Conservation (phyloP, 2,797 vertebrate genomes). For the Alfaro cultratus region DNA sequence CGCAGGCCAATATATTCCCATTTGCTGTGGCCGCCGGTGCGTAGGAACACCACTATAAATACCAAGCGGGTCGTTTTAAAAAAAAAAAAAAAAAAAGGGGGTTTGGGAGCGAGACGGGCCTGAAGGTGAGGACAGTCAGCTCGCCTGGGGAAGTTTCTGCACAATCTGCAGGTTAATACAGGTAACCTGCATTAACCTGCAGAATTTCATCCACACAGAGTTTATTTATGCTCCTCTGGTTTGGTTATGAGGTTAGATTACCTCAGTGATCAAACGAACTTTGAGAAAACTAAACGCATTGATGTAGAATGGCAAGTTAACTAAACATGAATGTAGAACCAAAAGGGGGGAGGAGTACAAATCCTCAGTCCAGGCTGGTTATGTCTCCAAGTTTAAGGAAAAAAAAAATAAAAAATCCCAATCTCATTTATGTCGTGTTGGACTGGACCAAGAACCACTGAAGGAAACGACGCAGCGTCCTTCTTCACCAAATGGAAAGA, state of each 20-base stretch:
- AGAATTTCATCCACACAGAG: background rate
- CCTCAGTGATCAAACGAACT: too few relatives aligned
- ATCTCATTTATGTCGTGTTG: background rate
- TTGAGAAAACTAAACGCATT: background rate
- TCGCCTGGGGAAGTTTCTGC: conserved; percentile 6
- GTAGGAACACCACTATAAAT: conserved; percentile 47
- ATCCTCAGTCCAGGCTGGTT: background rate
- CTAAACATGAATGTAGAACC: background rate
- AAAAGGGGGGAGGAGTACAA: background rate
- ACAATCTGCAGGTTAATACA: too few relatives aligned
- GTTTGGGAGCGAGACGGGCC: background rate
- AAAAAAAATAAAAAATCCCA: background rate
- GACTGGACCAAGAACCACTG: too few relatives aligned
- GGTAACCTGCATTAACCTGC: background rate
- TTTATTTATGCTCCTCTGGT: background rate
- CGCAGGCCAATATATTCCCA: conserved; percentile 48
- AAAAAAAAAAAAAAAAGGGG: too few relatives aligned
- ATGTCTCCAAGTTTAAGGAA: background rate
- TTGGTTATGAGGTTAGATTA: background rate
- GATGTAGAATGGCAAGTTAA: background rate
- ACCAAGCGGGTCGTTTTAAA: conserved; percentile 40
- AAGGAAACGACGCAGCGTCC: too few relatives aligned
- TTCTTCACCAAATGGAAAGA: too few relatives aligned
- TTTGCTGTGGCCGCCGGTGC: conserved; percentile 52
- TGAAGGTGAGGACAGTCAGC: conserved; percentile 40